Percentiles rank a stretch among this genome's conserved stretches.
Evolutionary conservation across 2,797 vertebrate genomes (phyloP).

Genomic region (Neosilurus mollespiculum): DNA sequence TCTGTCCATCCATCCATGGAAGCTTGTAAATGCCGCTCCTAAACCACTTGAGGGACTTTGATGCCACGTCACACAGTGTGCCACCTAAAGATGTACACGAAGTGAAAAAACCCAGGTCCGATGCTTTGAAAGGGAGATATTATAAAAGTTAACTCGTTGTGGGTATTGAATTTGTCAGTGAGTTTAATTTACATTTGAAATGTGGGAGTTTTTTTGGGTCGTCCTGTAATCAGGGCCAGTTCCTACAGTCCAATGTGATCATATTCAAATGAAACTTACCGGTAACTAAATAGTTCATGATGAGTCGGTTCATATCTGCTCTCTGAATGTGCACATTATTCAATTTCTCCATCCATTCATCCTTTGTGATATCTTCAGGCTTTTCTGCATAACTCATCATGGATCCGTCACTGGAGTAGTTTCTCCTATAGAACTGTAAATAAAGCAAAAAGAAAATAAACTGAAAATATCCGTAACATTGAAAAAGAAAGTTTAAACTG

Average conservation of each 20-base stretch:
- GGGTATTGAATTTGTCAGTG: no score
- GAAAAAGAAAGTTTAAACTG: background rate
- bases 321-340: constrained; percentile 96
- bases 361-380: constrained; percentile 92
- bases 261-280: constrained; percentile 65
- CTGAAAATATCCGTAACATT: background rate
- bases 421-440: constrained; percentile 14
- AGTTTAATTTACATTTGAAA: no score
- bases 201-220: no score
- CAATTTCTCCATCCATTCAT: constrained; percentile 97
- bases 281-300: constrained; percentile 98
- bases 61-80: no score
- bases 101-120: no score
- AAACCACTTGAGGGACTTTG: no score
- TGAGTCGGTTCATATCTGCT: constrained; percentile 96
- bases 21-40: no score
- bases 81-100: no score
- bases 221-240: background rate
- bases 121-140: no score
- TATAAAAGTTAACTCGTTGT: no score
- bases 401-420: constrained; percentile 52
- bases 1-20: no score
- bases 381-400: constrained; percentile 97
- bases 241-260: background rate
- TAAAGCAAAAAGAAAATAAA: background rate